Evolutionary conservation across 2,113 vertebrate genomes (phyloP).

Genomic region (Chrysemys picta): DNA sequence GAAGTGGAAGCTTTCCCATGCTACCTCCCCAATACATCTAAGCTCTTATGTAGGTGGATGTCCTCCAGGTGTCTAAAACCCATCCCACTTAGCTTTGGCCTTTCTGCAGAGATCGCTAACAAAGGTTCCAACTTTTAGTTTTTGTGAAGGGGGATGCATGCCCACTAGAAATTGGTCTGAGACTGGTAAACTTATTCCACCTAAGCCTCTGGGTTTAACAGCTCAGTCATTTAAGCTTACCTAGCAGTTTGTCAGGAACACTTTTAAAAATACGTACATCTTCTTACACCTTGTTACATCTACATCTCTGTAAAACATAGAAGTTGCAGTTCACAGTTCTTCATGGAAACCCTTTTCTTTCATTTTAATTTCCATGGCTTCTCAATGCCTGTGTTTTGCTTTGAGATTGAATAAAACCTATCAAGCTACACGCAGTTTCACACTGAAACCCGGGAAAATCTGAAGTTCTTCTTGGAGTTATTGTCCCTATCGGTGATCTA

Average conservation of each 20-base stretch:
- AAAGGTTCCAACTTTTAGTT: not conserved
- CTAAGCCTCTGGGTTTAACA: not conserved
- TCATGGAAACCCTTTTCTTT: not conserved
- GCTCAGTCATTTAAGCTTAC: fast-evolving
- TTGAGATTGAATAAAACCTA: not conserved
- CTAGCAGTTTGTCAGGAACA: not conserved
- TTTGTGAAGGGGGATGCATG: not conserved
- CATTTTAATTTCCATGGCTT: not conserved
- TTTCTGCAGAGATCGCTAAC: not conserved
- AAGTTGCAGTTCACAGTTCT: not conserved
- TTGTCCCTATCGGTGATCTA: too few species aligned
- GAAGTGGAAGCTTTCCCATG: not conserved
- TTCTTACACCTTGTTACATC: not conserved
- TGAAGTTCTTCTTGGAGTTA: not conserved
- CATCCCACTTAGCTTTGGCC: not conserved
- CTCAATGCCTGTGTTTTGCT: not conserved
- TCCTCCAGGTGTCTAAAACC: not conserved
- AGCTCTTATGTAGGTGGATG: not conserved
- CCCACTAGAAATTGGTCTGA: not conserved
- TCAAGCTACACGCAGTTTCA: fast-evolving
- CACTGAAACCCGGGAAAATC: not conserved
- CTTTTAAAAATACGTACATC: not conserved
- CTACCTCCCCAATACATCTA: fast-evolving
- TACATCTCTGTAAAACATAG: not conserved
- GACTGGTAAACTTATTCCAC: not conserved